Base-by-base conservation (phyloP, 1,140 invertebrate genomes). In the Pachyrhynchus sulphureomaculatus region DNA sequence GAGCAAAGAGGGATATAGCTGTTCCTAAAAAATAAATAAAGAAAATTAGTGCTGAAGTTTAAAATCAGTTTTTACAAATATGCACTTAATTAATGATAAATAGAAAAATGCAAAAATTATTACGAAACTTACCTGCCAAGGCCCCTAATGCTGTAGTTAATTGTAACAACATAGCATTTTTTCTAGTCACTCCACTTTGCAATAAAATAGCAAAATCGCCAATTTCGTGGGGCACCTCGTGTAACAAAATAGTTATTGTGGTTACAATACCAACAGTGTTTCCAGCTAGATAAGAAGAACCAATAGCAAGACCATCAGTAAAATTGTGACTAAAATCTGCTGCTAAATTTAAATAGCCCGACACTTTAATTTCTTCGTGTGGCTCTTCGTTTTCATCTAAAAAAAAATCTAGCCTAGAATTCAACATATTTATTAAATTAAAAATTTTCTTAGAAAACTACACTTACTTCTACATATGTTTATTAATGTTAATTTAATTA, bases 161-260 rank as follows among this genome's bases (percentile, higher is more conserved):
- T 75, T 98, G 96, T 20, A 98, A 80, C 66, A 88, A 78, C 85
- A 98, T 98, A 1, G 95, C 95, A 81, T 95, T 95, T 78, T 78
- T 87, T 68, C 91, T 87, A 34, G 86, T 90, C 71, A 91, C 95
- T 21, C 95, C 95, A 65, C 93, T 95, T 77, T 97, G 92, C 49
- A 98, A 85, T 17, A 99, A 82, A 77, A 98, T 97, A 26, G 96
- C 95, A 84, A 96, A 99, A 79, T 99, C 96, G 47, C 96, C 96
- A 75, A 99, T 97, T 82, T 99, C 96, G 81, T 98, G 96, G 45
- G 96, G 96, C 62, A 99, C 88, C 84, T 98, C 96, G 78, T 98
- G 96, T 29, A 99, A 79, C 21, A 99, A 81, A 73, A 99, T 96
- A 1, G 93, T 97, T 20, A 95, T 78, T 15, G 95, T 97, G 4